Base-by-base conservation (phyloP, 2,797 vertebrate species). In the Leptatherina wallacei region DNA sequence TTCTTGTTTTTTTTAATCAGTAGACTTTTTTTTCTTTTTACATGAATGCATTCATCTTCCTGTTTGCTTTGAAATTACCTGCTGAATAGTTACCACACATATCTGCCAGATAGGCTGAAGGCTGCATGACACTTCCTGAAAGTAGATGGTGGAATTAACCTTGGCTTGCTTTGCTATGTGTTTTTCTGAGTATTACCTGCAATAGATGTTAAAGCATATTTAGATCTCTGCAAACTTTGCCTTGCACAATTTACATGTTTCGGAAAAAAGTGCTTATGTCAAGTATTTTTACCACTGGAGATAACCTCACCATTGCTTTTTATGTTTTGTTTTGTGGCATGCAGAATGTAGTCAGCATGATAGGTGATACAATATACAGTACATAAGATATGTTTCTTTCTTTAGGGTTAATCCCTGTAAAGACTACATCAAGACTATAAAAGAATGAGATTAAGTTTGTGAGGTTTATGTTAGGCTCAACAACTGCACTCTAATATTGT, bases 1-100 rank as follows among this genome's bases (percentile, higher is more conserved):
- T n/a, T 36, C 8, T 22, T 2, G 8, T 7, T 1, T 29, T 14
- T 64, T 69, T 66, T 3, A 36, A 73, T 72, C 51, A 22, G 35
- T 44, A 9, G 1, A 71, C 27, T 69, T 78, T 51, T 63, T 32
- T 36, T 30, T 59, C 64, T 75, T 10, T 47, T 47, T 10, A n/a
- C 20, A 47, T 47, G 44, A 47, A 47, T n/a, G 44, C 54, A 67
- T 0, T 18, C 54, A 24, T 10, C 51, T 22, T 75, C 82, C 82
- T 83, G 84, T 88, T 91, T 85, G 60, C 71, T 80, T 74, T 58
- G 56, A 61, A 71, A 81, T 87, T 83, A 85, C 68, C 69, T 73
- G 20, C 44, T 47, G 20, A 47, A n/a, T n/a, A 47, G 44, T 47
- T 47, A 70, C 61, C 58, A 36, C 73, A 81, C 12, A 42, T 44